Evolutionary conservation across 2,113 vertebrate species (phyloP), one percentile per base, ranked within the genome.

Genomic region (Vidua macroura): DNA sequence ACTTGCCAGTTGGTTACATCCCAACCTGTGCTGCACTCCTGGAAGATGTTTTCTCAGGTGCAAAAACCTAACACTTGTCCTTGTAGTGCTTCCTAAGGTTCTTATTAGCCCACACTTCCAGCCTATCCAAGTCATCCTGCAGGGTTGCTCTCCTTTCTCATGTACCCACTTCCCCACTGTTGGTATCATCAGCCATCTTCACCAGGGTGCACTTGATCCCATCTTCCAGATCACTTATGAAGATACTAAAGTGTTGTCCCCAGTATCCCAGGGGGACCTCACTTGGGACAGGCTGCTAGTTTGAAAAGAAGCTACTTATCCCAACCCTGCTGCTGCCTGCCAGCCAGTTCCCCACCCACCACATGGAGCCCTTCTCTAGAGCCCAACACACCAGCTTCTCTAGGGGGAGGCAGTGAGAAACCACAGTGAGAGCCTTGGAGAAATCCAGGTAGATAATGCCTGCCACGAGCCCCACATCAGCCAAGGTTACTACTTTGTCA

Each of bases 381-480:
- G 20, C 21, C 39, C 13, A 62, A 27, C 0, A 2, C 13, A 35
- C 10, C 46, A 9, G 21, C 30, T 35, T 67, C 39, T 62, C 70
- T 10, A 15, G 55, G 14, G 59, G 5, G 8, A 69, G 48, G 21
- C n/a, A 27, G 24, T 41, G 48, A 41, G 41, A 76, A 90, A 62
- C 41, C 41, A 16, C 0, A 76, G 27, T 1, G 31, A 90, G 56
- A 55, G 15, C 48, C 41, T 55, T 55, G 17, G 24, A 62, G 48
- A 83, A 69, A 69, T 31, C 48, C 41, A 62, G 30, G 25, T 2
- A 55, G 21, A 83, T 4, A 30, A 43, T 11, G 11, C 35, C n/a
- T 10, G 4, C 21, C 1, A 1, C 0, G 3, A 13, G 6, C 21
- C 25, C 21, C n/a, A 35, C 55, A 49, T 48, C 70, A 76, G 25